Evolutionary conservation across 2,797 vertebrate genomes (phyloP), one percentile per base, ranked within the genome.

Genomic region (Bryconaethiops microstoma): DNA sequence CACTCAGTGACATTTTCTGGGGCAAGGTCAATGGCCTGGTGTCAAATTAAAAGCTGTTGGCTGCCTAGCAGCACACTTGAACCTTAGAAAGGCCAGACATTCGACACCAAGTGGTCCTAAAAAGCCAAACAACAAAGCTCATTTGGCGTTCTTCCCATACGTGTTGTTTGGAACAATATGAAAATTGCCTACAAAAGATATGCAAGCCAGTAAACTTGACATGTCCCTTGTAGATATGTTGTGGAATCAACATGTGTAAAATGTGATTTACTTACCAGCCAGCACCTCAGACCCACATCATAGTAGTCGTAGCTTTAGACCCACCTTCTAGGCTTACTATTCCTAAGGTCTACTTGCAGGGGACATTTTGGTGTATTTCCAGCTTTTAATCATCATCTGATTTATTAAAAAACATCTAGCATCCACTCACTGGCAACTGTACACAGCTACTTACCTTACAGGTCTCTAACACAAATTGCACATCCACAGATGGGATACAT

Each of bases 21-120:
- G 48, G 84, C 70, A 72, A 60, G 25, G 82, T 89, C 89, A 86
- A 63, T 85, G 79, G 82, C 40, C 80, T 85, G 77, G 76, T 91
- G 89, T 86, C 89, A 88, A 92, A 86, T 89, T 87, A 86, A 84
- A 85, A 90, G 84, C 87, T 67, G 79, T 77, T 87, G 71, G 40
- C 77, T 87, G 81, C 87, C 81, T 76, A 81, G 78, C 63, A 83
- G 81, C 74, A 85, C 83, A 89, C 68, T 64, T 71, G 35, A 63
- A 40, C 72, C 71, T 78, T 54, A 63, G 19, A 73, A 77, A 77
- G 69, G 40, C 75, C 78, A 82, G 74, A 40, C n/a, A 77, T 62
- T 59, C 57, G 10, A 45, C 14, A 54, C 40, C 42, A 68, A 81
- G 12, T 62, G 42, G 19, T 45, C 69, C 62, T 67, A 74, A 67